Percentiles rank a stretch among this genome's conserved stretches.
These are phyloP conservation scores for Salmo trutta DNA, from an alignment of 2,797 vertebrate species.

Conservation along the genomic window DNA sequence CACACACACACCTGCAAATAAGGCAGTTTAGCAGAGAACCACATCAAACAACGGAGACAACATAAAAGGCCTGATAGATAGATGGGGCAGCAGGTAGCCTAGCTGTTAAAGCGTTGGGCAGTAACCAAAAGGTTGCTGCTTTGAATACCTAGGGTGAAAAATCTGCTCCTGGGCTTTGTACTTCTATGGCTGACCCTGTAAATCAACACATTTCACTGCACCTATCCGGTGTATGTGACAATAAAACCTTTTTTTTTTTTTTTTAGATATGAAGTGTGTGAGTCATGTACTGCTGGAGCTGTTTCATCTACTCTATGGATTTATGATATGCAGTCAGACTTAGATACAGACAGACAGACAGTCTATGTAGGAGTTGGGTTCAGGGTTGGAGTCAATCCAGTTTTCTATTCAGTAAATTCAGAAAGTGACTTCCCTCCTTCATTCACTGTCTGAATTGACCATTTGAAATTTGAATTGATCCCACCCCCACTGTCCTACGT, in stretches of 20 bases:
- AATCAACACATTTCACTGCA: too few species aligned
- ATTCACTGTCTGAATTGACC: background rate
- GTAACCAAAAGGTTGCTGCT: too few species aligned
- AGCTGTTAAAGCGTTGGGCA: too few species aligned
- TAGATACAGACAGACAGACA: background rate
- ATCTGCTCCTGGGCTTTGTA: too few species aligned
- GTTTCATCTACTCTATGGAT: background rate
- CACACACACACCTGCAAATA: background rate
- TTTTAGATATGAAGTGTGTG: background rate
- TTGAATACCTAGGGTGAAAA: too few species aligned
- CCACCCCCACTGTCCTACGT: background rate
- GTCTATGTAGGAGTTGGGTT: background rate
- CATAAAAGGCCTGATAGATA: background rate
- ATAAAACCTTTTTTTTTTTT: too few species aligned
- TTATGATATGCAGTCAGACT: background rate
- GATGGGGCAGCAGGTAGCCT: too few species aligned
- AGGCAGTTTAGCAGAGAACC: background rate
- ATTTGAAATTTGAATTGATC: background rate
- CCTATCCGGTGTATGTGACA: too few species aligned
- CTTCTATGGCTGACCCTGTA: too few species aligned
- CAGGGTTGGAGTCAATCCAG: background rate
- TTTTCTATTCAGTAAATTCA: background rate
- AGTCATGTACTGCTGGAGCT: background rate
- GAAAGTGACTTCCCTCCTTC: background rate
- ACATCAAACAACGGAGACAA: background rate